Percentiles rank a stretch among this genome's conserved stretches.
phyloP scores from a whole-genome alignment of 2,888 invertebrate species.

The Heliconius hortense region DNA sequence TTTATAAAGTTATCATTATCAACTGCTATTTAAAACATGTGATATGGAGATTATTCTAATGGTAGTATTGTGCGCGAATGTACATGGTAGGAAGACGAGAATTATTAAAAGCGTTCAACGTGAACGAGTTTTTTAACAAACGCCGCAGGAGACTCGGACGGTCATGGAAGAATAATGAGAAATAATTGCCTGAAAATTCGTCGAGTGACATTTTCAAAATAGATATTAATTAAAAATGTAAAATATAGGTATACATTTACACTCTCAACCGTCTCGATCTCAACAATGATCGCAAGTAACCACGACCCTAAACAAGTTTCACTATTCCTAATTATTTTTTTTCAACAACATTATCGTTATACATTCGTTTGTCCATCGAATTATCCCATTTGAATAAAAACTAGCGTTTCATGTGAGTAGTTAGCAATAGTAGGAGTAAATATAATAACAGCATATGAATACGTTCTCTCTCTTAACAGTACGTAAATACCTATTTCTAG shows the following conservation, averaged over 20 bases:
- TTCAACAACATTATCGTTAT: slow-evolving; percentile 24
- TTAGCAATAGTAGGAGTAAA: slow-evolving; percentile 2
- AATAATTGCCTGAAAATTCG: slow-evolving; percentile 64
- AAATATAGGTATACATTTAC: slow-evolving; percentile 74
- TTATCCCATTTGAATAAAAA: not conserved
- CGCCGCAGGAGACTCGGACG: slow-evolving; percentile 32
- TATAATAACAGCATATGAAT: slow-evolving; percentile 11
- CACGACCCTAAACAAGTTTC: slow-evolving; percentile 6
- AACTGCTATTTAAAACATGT: slow-evolving; percentile 65
- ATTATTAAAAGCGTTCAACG: slow-evolving; percentile 56
- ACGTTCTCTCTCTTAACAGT: not conserved
- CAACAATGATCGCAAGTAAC: slow-evolving; percentile 12
- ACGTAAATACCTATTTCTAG: not conserved
- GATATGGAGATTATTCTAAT: slow-evolving; percentile 74
- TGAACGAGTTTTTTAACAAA: slow-evolving; percentile 68
- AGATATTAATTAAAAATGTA: slow-evolving; percentile 69
- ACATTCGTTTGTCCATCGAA: slow-evolving; percentile 10
- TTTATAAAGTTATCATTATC: slow-evolving; percentile 43
- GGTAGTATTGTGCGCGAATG: slow-evolving; percentile 72
- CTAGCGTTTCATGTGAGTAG: not conserved
- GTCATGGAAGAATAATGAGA: slow-evolving; percentile 62
- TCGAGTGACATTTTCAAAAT: slow-evolving; percentile 69
- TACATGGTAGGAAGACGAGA: slow-evolving; percentile 75
- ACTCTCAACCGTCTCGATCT: slow-evolving; percentile 29
- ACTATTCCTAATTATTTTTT: slow-evolving; percentile 11